Percentiles rank a stretch among this genome's conserved stretches.
phyloP scores from a whole-genome alignment of 1,140 invertebrate species.

The Streblospio benedicti region DNA sequence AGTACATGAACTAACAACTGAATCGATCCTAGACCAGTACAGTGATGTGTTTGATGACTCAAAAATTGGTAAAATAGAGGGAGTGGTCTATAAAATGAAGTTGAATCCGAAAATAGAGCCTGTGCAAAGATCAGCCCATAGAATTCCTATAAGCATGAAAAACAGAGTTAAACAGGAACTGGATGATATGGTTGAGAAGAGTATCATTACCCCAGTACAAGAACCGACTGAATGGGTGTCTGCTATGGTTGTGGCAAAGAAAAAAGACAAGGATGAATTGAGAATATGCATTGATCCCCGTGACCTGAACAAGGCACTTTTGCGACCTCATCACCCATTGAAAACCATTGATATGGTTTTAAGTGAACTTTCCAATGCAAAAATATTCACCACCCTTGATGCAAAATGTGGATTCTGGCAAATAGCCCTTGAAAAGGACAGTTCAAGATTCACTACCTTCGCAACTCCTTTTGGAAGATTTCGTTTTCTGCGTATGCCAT shows the following conservation, averaged over 20 bases:
- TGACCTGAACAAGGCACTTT: conserved; percentile 23
- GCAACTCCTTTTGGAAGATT: conserved; percentile 5
- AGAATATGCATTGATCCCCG: conserved; percentile 25
- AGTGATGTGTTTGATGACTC: not conserved
- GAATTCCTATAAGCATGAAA: conserved; percentile 13
- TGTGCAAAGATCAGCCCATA: not conserved
- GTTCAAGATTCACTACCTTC: conserved; percentile 2
- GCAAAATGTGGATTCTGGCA: not conserved
- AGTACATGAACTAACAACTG: not conserved
- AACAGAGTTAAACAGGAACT: conserved; percentile 17
- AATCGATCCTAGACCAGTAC: not conserved
- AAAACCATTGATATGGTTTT: conserved; percentile 25
- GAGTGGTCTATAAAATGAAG: not conserved
- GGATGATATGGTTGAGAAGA: conserved; percentile 10
- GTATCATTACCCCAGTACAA: conserved; percentile 19
- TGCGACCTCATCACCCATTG: conserved; percentile 18
- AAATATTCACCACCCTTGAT: conserved; percentile 24
- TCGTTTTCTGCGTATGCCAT: not conserved
- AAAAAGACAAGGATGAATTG: conserved; percentile 25
- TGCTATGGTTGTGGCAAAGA: conserved; percentile 20
- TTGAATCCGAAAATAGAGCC: conserved; percentile 7
- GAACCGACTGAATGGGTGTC: conserved; percentile 23
- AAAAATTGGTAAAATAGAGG: not conserved
- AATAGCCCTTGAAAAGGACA: not conserved
- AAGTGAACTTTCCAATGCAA: conserved; percentile 21